phyloP scores from a whole-genome alignment of 2,113 vertebrate species.

The Marmota monax region DNA sequence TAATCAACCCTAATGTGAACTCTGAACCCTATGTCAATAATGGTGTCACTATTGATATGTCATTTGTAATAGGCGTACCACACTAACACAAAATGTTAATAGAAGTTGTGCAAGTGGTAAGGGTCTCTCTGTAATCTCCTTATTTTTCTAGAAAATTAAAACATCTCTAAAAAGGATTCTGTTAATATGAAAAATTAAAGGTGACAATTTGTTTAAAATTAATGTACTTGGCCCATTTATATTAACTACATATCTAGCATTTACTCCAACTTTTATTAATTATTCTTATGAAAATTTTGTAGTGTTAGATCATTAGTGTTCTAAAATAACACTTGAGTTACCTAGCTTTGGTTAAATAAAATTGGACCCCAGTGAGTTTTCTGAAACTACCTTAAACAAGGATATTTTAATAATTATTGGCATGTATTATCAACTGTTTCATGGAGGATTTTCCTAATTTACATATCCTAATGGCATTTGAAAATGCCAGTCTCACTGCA shows the following conservation, averaged over 20 bases:
- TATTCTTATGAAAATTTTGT: not conserved
- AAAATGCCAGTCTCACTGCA: not conserved
- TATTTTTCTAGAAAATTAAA: not conserved
- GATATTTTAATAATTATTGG: not conserved
- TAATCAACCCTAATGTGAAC: not conserved
- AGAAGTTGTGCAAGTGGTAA: not conserved
- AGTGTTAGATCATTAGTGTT: not conserved
- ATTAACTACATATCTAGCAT: not conserved
- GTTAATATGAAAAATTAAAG: not conserved
- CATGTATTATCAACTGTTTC: not conserved
- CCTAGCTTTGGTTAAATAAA: not conserved
- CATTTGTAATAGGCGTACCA: not conserved
- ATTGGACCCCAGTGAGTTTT: not conserved
- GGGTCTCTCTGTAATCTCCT: not conserved
- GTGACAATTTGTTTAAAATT: not conserved
- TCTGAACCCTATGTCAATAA: not conserved
- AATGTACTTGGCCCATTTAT: not conserved
- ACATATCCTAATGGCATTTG: not conserved
- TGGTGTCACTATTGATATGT: not conserved
- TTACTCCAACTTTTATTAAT: not conserved
- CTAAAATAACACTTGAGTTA: not conserved
- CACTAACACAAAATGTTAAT: not conserved
- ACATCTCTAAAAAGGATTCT: not conserved
- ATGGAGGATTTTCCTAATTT: not conserved
- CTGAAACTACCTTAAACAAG: not conserved